These are phyloP conservation scores for Margarornis squamiger DNA, from an alignment of 2,797 vertebrate species.

Conservation along the genomic window DNA sequence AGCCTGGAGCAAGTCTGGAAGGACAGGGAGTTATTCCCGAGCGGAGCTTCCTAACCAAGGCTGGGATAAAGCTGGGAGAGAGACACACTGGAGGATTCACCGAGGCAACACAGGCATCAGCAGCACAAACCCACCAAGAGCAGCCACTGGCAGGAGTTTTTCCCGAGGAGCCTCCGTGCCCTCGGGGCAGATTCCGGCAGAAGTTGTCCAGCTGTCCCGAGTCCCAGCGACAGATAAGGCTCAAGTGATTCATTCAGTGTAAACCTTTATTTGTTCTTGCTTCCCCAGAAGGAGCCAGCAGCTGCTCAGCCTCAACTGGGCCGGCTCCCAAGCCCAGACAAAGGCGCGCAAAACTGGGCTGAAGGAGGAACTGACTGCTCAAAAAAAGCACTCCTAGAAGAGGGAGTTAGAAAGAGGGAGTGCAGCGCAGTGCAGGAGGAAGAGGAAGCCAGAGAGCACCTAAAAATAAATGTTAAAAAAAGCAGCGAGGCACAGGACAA, in stretches of 20 bases:
- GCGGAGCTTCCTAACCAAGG: fast-evolving
- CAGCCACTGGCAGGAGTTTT: background rate
- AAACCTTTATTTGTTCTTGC: constrained; percentile 41
- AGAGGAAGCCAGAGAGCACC: constrained; percentile 62
- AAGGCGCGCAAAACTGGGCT: constrained; percentile 1
- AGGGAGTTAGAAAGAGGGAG: constrained; percentile 41
- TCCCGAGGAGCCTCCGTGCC: background rate
- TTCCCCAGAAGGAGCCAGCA: constrained; percentile 36
- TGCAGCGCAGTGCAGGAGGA: background rate
- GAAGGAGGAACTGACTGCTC: constrained; percentile 19
- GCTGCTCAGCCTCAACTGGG: constrained; percentile 22
- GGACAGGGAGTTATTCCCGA: background rate
- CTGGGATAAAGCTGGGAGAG: background rate
- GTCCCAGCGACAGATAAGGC: constrained; percentile 19
- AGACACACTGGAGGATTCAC: background rate
- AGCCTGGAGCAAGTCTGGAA: background rate
- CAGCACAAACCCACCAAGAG: background rate
- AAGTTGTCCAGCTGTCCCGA: constrained; percentile 21
- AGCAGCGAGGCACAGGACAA: constrained; percentile 33
- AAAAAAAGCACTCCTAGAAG: constrained; percentile 29
- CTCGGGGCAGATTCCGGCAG: background rate
- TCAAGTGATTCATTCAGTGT: constrained; percentile 29
- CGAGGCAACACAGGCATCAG: background rate
- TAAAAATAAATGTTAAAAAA: constrained; percentile 59
- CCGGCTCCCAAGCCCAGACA: constrained; percentile 34